A percentile compares a stretch with the other conserved stretches of the same genome.
These are phyloP conservation scores for Microplitis demolitor DNA, from an alignment of 1,140 invertebrate genomes.

Conservation along the genomic window DNA sequence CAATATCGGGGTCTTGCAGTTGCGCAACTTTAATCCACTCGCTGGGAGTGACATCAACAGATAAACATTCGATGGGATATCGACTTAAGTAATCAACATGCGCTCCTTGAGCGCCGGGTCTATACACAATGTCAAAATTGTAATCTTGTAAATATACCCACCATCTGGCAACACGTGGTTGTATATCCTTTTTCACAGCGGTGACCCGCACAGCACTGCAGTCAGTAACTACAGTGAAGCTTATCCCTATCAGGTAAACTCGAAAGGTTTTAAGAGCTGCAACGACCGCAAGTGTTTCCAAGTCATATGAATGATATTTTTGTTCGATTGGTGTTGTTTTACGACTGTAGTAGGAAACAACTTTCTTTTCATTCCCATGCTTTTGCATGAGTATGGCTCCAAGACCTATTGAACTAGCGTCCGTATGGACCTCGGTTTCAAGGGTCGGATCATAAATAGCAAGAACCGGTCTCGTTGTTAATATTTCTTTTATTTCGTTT, in stretches of 20 bases:
- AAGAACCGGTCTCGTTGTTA: not conserved
- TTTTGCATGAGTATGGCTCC: conserved; percentile 42
- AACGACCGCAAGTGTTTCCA: conserved; percentile 45
- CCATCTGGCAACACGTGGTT: conserved; percentile 34
- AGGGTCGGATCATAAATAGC: conserved; percentile 25
- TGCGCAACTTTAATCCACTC: conserved; percentile 29
- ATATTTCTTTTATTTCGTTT: conserved; percentile 5
- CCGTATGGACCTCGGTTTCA: conserved; percentile 38
- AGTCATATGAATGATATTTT: conserved; percentile 51
- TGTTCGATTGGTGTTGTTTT: conserved; percentile 39
- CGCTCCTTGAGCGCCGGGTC: no score
- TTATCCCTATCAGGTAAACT: conserved; percentile 46
- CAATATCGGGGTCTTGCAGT: conserved; percentile 19
- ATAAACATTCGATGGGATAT: no score
- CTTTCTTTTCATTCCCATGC: conserved; percentile 9
- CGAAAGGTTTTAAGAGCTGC: conserved; percentile 43
- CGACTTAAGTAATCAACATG: no score
- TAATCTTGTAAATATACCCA: no score
- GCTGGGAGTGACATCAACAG: conserved; percentile 15
- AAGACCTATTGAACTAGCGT: conserved; percentile 39
- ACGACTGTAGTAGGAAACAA: conserved; percentile 42
- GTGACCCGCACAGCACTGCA: conserved; percentile 48
- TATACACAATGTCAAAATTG: no score
- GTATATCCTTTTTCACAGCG: conserved; percentile 46
- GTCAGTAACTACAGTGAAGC: conserved; percentile 48